Percentiles rank a stretch among this genome's conserved stretches.
These are phyloP conservation scores for Chloromyia formosa DNA, from an alignment of 2,888 invertebrate genomes.

Conservation along the genomic window DNA sequence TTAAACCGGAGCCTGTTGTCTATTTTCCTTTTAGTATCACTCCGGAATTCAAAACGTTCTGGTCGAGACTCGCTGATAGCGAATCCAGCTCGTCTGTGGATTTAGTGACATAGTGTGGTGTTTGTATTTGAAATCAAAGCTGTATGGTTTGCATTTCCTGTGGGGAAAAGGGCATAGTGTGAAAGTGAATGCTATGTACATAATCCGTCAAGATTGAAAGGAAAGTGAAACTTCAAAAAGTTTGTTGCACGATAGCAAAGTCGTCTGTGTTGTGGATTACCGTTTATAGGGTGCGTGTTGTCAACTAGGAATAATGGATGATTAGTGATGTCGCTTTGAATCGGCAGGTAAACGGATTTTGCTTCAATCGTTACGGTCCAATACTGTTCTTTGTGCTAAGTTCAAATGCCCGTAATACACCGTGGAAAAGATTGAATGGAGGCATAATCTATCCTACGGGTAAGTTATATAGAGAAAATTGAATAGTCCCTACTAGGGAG, in stretches of 20 bases:
- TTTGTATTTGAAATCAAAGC: neutral
- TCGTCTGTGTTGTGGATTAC: neutral
- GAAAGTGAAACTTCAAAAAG: neutral
- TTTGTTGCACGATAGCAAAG: neutral
- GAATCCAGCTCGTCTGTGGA: neutral
- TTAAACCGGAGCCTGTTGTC: conserved; percentile 25
- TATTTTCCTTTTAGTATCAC: conserved; percentile 44
- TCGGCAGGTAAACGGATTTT: neutral
- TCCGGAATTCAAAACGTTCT: conserved; percentile 45
- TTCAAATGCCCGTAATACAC: neutral
- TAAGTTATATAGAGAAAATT: neutral
- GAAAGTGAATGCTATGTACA: conserved; percentile 10
- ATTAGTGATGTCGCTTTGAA: neutral
- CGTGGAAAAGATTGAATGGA: neutral
- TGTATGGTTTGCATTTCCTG: neutral
- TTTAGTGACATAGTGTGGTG: conserved; percentile 1
- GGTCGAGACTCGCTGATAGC: conserved; percentile 14
- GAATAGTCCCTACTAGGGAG: too few species aligned
- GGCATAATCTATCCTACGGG: neutral
- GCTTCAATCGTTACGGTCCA: neutral
- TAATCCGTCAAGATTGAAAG: neutral
- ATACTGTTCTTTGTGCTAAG: neutral
- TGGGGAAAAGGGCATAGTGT: neutral
- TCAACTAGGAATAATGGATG: neutral
- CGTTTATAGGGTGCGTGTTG: neutral